phyloP scores from a whole-genome alignment of 2,113 vertebrate genomes.

The Pachyramphus minor region DNA sequence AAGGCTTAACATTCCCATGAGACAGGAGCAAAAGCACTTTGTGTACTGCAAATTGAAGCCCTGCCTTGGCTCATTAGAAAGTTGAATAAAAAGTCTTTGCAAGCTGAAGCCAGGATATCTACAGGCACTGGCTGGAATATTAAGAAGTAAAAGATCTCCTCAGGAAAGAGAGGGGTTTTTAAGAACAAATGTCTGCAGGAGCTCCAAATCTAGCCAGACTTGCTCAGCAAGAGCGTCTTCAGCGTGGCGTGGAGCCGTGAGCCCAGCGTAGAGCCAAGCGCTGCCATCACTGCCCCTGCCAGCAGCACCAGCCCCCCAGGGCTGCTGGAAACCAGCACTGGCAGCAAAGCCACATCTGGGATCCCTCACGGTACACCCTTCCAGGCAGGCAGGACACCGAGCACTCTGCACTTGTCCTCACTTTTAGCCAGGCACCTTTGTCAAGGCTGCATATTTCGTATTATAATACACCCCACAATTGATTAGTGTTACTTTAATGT shows the following conservation, averaged over 20 bases:
- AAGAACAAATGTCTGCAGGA: conserved; percentile 11
- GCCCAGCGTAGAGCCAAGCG: rapidly evolving
- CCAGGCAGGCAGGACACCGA: not conserved
- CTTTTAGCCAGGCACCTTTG: not conserved
- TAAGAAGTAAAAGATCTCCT: not conserved
- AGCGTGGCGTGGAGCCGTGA: not conserved
- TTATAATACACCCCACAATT: rapidly evolving
- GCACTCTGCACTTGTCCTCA: rapidly evolving
- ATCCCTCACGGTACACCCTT: rapidly evolving
- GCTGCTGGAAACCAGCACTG: not conserved
- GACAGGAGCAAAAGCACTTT: not conserved
- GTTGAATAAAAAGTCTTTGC: not conserved
- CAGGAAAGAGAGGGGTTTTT: not conserved
- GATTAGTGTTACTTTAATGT: not conserved
- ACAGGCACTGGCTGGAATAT: not conserved
- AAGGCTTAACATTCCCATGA: not conserved
- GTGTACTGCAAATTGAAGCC: not conserved
- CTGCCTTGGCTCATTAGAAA: not conserved
- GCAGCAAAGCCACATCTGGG: not conserved
- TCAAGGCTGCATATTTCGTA: not conserved
- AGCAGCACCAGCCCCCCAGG: not conserved
- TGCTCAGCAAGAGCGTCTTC: not conserved
- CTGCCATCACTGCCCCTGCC: not conserved
- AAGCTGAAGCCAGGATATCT: conserved; percentile 9
- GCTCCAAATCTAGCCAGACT: not conserved